Evolutionary conservation across 2,113 vertebrate genomes (phyloP).

Genomic region (Perca fluviatilis): DNA sequence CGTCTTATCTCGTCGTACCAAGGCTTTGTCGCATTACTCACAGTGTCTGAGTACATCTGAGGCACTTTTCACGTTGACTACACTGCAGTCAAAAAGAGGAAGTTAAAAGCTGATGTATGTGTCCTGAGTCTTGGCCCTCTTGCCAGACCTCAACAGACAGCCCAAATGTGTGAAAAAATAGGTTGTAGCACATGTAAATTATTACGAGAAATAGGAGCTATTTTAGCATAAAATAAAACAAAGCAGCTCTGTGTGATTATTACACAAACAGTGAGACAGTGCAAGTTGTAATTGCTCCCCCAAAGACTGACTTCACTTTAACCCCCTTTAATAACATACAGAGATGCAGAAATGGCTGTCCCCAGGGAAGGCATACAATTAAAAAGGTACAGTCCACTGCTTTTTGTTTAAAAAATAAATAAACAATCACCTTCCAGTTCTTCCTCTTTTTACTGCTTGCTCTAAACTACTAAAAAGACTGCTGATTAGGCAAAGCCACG

Average conservation of each 20-base stretch:
- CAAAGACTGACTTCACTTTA: conserved; percentile 44
- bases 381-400: conserved; percentile 59
- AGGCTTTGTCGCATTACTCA: conserved; percentile 68
- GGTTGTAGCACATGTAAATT: conserved; percentile 32
- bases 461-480: conserved; percentile 25
- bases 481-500: conserved; percentile 40
- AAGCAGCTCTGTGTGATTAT: conserved; percentile 37
- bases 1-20: conserved; percentile 64
- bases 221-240: conserved; percentile 37
- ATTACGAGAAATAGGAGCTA: conserved; percentile 39
- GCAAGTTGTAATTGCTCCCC: conserved; percentile 35
- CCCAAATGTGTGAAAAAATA: conserved; percentile 45
- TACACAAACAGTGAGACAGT: conserved; percentile 42
- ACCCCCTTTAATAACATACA: conserved; percentile 10
- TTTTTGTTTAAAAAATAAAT: conserved; percentile 56
- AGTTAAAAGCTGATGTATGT: conserved; percentile 50
- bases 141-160: conserved; percentile 53
- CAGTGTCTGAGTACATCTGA: conserved; percentile 63
- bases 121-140: conserved; percentile 70
- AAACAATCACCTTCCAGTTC: conserved; percentile 42
- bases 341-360: conserved; percentile 47
- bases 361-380: conserved; percentile 11
- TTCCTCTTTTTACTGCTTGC: conserved; percentile 25
- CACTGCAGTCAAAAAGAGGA: conserved; percentile 67
- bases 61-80: conserved; percentile 72